Conservation (phyloP, 2,888 invertebrate species). For the Troides oblongomaculatus region DNA sequence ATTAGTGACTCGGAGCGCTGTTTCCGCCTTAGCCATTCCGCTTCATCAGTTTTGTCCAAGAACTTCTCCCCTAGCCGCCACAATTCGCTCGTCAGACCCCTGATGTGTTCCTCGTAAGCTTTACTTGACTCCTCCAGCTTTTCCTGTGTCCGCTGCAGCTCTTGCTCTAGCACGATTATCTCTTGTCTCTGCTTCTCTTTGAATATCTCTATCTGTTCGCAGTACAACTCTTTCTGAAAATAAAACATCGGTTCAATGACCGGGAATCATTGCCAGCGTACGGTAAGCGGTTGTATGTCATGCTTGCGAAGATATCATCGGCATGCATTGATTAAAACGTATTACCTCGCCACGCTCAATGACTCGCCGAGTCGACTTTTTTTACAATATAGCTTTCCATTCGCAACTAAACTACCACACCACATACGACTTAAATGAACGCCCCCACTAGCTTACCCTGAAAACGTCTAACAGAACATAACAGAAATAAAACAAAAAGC, state of each 20-base stretch:
- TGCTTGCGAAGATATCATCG: slow-evolving; percentile 38
- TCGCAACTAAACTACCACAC: slow-evolving; percentile 41
- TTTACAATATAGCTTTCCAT: slow-evolving; percentile 30
- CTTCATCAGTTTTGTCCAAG: slow-evolving; percentile 78
- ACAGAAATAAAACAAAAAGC: slow-evolving; percentile 69
- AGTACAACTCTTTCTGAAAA: slow-evolving; percentile 81
- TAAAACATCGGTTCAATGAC: background rate
- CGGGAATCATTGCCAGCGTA: slow-evolving; percentile 2
- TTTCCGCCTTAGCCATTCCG: slow-evolving; percentile 69
- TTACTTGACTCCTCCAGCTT: slow-evolving; percentile 62
- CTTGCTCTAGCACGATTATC: slow-evolving; percentile 64
- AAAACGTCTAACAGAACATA: slow-evolving; percentile 31
- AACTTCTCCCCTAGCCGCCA: slow-evolving; percentile 83
- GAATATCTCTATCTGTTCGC: slow-evolving; percentile 79
- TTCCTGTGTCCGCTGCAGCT: slow-evolving; percentile 77
- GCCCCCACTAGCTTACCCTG: slow-evolving; percentile 39
- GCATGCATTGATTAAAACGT: slow-evolving; percentile 40
- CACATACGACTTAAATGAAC: slow-evolving; percentile 52
- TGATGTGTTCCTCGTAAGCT: slow-evolving; percentile 65
- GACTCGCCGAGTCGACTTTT: slow-evolving; percentile 7
- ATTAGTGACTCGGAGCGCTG: slow-evolving; percentile 65
- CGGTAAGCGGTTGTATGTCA: slow-evolving; percentile 19
- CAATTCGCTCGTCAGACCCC: slow-evolving; percentile 75
- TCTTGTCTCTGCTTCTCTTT: slow-evolving; percentile 78
- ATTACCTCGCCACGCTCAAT: slow-evolving; percentile 54